These are phyloP conservation scores for Mesaphorura yosii DNA, from an alignment of 1,140 invertebrate genomes.

Conservation along the genomic window DNA sequence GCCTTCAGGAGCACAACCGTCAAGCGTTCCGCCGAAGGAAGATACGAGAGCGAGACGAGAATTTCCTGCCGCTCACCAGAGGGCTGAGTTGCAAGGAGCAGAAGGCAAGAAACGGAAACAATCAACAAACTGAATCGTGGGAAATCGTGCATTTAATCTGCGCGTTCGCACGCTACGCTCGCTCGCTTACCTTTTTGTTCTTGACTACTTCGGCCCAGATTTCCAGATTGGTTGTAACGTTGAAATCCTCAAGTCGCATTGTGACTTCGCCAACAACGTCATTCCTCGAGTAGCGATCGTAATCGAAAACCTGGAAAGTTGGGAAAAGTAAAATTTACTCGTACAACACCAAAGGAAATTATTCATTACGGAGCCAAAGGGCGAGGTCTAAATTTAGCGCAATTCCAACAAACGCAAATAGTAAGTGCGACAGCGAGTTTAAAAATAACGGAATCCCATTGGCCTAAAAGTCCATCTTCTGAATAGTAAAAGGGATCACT, in stretches of 20 bases:
- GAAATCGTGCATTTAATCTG: conserved; percentile 5
- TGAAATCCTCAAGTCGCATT: conserved; percentile 54
- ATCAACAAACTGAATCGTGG: not conserved
- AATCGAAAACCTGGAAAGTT: conserved; percentile 50
- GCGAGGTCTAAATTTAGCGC: no score
- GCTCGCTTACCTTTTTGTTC: conserved; percentile 45
- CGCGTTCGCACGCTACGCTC: not conserved
- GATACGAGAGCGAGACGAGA: conserved; percentile 66
- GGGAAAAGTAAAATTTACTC: no score
- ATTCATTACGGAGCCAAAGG: not conserved
- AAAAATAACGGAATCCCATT: no score
- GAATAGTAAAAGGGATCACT: no score
- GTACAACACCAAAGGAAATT: conserved; percentile 7
- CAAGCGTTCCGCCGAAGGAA: conserved; percentile 71
- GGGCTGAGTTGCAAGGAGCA: no score
- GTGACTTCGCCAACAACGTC: conserved; percentile 64
- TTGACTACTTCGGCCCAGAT: conserved; percentile 65
- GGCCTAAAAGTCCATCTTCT: no score
- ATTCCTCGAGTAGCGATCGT: conserved; percentile 60
- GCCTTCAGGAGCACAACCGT: conserved; percentile 74
- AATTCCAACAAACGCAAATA: no score
- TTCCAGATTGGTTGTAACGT: conserved; percentile 56
- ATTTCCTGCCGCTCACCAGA: conserved; percentile 68
- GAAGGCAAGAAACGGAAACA: not conserved
- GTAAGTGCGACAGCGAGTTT: no score